Conservation (phyloP, 2,113 vertebrate genomes). For the Chlamydotis undulata region DNA sequence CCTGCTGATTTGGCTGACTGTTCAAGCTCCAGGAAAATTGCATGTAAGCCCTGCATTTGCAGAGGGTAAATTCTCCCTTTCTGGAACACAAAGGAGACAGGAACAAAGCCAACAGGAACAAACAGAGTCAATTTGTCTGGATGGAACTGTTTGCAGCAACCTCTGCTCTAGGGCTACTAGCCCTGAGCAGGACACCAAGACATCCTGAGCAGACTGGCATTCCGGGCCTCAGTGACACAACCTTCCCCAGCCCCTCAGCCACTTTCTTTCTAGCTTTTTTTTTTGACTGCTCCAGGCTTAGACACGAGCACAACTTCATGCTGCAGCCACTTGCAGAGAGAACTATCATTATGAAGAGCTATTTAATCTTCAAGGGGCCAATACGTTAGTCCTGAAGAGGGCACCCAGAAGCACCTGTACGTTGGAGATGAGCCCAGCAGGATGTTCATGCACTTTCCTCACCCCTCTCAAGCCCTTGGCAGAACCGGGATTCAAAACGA, state of each 20-base stretch:
- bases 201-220: neutral
- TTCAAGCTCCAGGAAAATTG: conserved; percentile 18
- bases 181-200: neutral
- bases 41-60: neutral
- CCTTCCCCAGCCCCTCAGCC: neutral
- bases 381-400: neutral
- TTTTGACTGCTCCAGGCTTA: neutral
- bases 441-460: neutral
- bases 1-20: conserved; percentile 39
- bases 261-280: neutral
- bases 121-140: neutral
- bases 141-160: neutral
- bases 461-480: neutral
- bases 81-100: neutral
- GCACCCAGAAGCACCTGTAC: neutral
- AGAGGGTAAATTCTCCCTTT: conserved; percentile 24
- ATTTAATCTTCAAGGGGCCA: neutral
- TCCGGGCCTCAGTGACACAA: neutral
- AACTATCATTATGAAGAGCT: neutral
- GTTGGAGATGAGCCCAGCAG: neutral
- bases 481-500: neutral
- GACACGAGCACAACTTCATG: neutral
- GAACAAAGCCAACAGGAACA: conserved; percentile 27
- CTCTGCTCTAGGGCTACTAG: neutral
- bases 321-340: neutral